Evolutionary conservation across 2,888 invertebrate genomes (phyloP), one percentile per base, ranked within the genome.

Genomic region (Hoplodrina blanda): DNA sequence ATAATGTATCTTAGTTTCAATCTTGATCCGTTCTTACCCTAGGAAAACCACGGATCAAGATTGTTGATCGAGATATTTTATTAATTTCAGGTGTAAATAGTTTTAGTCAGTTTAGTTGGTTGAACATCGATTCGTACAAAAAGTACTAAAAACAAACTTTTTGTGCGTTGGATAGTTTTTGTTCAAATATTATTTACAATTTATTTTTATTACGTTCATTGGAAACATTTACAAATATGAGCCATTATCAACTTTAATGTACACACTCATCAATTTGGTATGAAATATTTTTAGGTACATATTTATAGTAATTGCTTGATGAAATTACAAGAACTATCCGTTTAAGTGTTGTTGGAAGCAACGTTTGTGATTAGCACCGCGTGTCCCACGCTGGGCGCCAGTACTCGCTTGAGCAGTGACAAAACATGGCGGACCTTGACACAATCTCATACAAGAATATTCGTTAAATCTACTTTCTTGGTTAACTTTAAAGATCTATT

Each of bases 371-470:
- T 82, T 76, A 85, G 88, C 87, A 87, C 85, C 78, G 88, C 87
- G 87, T 85, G 90, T 84, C 83, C 76, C 83, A 84, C 89, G 81
- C 87, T 85, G 90, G 89, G 87, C 87, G 89, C 76, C 76, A 76
- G 60, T 61, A 62, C 15, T 49, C 52, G 70, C 3, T 61, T 64
- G 66, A 49, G 55, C 52, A 80, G 70, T 76, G 70, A 37, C 57
- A 30, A 17, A 17, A n/a, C 19, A 46, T 17, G 17, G 17, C 17
- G 0, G 6, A 17, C 13, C 8, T 37, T 37, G 37, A 37, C 8
- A 37, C 37, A 8, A 37, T 8, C 37, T 11, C 7, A 37, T 37
- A 3, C 3, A 41, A 41, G 13, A 41, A 13, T 41, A 11, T 41
- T 41, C 11, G 10, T 11, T 3, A 41, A 41, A 41, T 11, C 10